A percentile compares a stretch with the other conserved stretches of the same genome.
Conservation (phyloP, 2,797 vertebrate species). For the Crypturellus tataupa region DNA sequence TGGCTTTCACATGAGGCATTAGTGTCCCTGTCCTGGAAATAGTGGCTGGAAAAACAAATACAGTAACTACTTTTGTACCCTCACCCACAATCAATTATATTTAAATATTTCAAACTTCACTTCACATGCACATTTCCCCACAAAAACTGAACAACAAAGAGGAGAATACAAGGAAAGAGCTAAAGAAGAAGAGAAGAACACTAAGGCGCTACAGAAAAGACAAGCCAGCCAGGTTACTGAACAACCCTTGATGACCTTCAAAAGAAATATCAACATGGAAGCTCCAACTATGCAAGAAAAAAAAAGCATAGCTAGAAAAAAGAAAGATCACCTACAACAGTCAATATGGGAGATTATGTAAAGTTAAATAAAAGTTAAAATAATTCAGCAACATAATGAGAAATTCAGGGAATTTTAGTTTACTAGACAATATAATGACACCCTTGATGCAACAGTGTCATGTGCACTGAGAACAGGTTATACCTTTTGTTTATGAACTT, state of each 20-base stretch:
- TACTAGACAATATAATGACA: background rate
- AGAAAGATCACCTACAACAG: background rate
- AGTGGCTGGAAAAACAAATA: conserved; percentile 75
- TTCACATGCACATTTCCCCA: background rate
- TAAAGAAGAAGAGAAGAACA: background rate
- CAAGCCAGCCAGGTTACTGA: background rate
- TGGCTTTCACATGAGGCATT: conserved; percentile 79
- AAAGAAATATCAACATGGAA: background rate
- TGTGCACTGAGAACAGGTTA: background rate
- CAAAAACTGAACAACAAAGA: background rate
- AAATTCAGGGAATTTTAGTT: background rate
- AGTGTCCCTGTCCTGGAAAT: conserved; percentile 84
- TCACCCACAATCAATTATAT: background rate
- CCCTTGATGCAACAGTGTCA: background rate
- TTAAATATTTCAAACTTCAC: background rate
- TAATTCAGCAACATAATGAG: background rate
- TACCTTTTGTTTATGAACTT: background rate
- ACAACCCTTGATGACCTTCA: background rate
- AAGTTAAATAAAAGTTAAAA: background rate
- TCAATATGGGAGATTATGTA: background rate
- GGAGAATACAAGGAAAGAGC: background rate
- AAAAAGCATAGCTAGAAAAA: background rate
- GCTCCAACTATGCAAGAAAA: background rate
- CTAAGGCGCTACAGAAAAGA: background rate
- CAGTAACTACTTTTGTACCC: background rate